Evolutionary conservation across 2,113 vertebrate species (phyloP).

Genomic region (Pterocles gutturalis): DNA sequence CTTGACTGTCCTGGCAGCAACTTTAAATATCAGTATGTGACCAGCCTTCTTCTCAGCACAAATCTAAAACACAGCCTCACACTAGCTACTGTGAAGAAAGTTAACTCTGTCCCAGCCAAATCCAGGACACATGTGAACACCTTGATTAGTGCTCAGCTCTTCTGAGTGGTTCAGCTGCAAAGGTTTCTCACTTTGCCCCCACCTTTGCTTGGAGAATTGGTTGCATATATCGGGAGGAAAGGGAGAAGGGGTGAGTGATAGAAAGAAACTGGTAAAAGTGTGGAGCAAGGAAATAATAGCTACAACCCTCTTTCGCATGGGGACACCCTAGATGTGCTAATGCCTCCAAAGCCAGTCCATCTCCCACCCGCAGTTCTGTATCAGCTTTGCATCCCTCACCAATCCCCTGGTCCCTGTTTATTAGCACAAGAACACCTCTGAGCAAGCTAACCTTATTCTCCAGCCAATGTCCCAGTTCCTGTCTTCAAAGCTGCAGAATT

Average conservation of each 20-base stretch:
- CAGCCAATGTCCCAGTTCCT: background rate
- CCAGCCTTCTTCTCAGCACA: too few species aligned
- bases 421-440: background rate
- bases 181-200: background rate
- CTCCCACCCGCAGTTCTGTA: background rate
- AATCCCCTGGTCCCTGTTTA: background rate
- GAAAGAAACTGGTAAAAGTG: background rate
- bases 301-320: background rate
- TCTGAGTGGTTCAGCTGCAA: background rate
- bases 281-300: background rate
- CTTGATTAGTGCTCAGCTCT: background rate
- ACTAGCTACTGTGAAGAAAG: too few species aligned
- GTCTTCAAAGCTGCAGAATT: constrained; percentile 1
- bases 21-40: too few species aligned
- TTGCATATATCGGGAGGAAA: background rate
- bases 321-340: background rate
- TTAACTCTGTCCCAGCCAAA: too few species aligned
- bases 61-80: too few species aligned
- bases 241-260: background rate
- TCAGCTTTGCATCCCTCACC: background rate
- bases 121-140: background rate
- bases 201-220: background rate
- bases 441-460: background rate
- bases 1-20: too few species aligned
- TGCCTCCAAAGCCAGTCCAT: background rate